Evolutionary conservation across 2,888 invertebrate species (phyloP), one percentile per base, ranked within the genome.

Genomic region (Formica aserva): DNA sequence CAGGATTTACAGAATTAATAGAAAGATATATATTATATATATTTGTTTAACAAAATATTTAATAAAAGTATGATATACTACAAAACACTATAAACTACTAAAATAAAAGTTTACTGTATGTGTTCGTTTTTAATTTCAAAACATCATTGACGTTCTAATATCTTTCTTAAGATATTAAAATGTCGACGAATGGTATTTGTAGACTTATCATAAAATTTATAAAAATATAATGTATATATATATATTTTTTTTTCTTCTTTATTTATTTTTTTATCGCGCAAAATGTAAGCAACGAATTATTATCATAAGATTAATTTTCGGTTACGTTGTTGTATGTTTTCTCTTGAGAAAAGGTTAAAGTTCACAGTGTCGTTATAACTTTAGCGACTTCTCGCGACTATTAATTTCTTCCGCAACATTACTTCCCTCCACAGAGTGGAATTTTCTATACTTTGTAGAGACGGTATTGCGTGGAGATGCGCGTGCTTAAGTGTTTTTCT

Each of bases 331-430:
- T 69, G 67, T 41, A 75, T 75, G 80, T 84, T 84, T 84, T 72
- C 76, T 77, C 67, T 62, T 38, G 67, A 85, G 74, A 82, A 78
- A 85, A 88, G 76, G 88, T 88, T 67, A 85, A 85, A 82, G 85
- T 88, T 84, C 86, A 85, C 76, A 74, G 71, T 63, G 78, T 81
- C 81, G 83, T 84, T 87, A 81, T 78, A 75, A 88, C 84, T 84
- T 82, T 82, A 78, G 65, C 67, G 38, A 86, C 71, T 84, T 84
- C 80, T 71, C 77, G 83, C 86, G 87, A 83, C 81, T 84, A 80
- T 87, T 86, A 87, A 84, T 88, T 88, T 78, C 82, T 87, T 88
- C 83, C 86, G 72, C 81, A 86, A 82, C 86, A 83, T 88, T 88
- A 66, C 72, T 57, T 81, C 71, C 80, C 78, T 88, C 52, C 57